Percentiles rank a stretch among this genome's conserved stretches.
Conservation (phyloP, 2,888 invertebrate species). For the Aleiodes testaceus region DNA sequence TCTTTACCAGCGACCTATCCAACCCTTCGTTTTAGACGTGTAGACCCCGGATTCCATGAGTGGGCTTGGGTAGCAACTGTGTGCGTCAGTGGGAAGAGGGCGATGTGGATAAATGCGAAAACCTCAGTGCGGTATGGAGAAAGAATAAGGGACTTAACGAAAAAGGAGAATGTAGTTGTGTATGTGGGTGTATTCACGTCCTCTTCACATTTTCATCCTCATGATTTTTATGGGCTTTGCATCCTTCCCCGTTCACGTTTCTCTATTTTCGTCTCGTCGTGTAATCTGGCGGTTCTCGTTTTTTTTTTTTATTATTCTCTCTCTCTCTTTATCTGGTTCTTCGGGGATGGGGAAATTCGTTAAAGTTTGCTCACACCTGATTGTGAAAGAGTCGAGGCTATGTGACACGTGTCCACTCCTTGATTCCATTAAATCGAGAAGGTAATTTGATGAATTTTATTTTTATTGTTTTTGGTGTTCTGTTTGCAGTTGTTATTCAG, state of each 20-base stretch:
- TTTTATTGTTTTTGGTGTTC: too few relatives aligned
- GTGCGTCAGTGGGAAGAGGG: neutral
- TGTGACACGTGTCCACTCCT: too few relatives aligned
- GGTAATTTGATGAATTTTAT: too few relatives aligned
- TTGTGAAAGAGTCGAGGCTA: too few relatives aligned
- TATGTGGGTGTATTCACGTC: neutral
- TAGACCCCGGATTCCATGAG: slow-evolving; percentile 6
- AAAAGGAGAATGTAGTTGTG: neutral
- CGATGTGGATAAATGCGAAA: slow-evolving; percentile 21
- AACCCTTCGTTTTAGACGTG: slow-evolving; percentile 48
- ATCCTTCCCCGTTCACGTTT: neutral
- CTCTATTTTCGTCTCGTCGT: slow-evolving; percentile 17
- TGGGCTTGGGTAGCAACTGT: slow-evolving; percentile 47
- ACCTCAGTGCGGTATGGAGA: slow-evolving; percentile 15
- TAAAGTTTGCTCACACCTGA: neutral
- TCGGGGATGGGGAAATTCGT: neutral
- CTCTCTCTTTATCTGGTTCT: neutral
- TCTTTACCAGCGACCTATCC: slow-evolving; percentile 40
- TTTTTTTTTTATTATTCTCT: slow-evolving; percentile 5
- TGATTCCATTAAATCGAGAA: too few relatives aligned
- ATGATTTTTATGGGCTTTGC: slow-evolving; percentile 32
- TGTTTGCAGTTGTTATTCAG: too few relatives aligned
- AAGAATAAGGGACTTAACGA: neutral
- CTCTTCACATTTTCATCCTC: slow-evolving; percentile 12
- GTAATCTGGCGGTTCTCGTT: neutral